These are phyloP conservation scores for Trichomalopsis sarcophagae DNA, from an alignment of 1,140 invertebrate species.

Conservation along the genomic window DNA sequence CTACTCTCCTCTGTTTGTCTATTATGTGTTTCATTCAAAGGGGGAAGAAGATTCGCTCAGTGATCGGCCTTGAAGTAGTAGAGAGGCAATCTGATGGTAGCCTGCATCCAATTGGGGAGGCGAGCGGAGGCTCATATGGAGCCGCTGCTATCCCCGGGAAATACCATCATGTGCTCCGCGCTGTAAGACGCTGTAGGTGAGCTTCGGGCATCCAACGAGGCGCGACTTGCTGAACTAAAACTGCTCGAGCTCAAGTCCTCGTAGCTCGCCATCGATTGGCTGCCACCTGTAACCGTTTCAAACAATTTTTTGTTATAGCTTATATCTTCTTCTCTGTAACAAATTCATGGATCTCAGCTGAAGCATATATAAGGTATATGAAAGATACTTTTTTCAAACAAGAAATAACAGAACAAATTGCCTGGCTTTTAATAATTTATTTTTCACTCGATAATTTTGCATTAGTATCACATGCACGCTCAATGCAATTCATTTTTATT, in stretches of 20 bases:
- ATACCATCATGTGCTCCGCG: constrained; percentile 85
- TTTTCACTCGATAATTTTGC: constrained; percentile 43
- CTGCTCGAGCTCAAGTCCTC: constrained; percentile 88
- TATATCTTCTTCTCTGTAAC: not conserved
- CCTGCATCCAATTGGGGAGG: constrained; percentile 5
- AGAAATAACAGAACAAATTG: constrained; percentile 16
- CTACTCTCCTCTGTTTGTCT: not conserved
- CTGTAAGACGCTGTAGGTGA: constrained; percentile 80
- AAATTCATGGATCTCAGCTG: not conserved
- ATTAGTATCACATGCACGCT: constrained; percentile 36
- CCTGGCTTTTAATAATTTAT: constrained; percentile 38
- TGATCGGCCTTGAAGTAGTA: constrained; percentile 24
- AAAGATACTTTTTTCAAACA: not conserved
- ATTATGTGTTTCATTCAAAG: not conserved
- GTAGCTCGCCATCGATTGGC: constrained; percentile 78
- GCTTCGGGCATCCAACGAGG: constrained; percentile 85
- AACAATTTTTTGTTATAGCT: not conserved
- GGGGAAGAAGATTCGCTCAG: not conserved
- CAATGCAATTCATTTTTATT: not conserved
- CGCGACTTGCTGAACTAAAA: constrained; percentile 86
- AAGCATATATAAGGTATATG: not conserved
- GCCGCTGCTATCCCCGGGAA: constrained; percentile 83
- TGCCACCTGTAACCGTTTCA: constrained; percentile 72
- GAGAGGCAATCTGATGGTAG: not conserved
- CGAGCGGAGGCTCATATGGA: constrained; percentile 74